A percentile compares a stretch with the other conserved stretches of the same genome.
Evolutionary conservation across 2,888 invertebrate genomes (phyloP).

Genomic region (Rhingia rostrata): DNA sequence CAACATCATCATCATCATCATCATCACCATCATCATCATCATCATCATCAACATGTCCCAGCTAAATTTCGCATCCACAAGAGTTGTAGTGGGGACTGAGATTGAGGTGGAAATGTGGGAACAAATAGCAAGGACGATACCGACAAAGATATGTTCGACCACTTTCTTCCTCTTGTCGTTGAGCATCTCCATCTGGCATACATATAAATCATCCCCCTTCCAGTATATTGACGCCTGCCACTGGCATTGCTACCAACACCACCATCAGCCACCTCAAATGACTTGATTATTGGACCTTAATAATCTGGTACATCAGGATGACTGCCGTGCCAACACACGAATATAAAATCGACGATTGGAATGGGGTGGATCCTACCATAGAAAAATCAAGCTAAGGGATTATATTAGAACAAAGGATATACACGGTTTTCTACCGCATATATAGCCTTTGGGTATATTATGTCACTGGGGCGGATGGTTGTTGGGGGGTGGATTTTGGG

Average conservation of each 20-base stretch:
- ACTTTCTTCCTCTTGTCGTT: constrained; percentile 67
- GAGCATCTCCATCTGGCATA: constrained; percentile 44
- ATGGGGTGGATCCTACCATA: constrained; percentile 1
- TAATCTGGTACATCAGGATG: constrained; percentile 58
- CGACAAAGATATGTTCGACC: constrained; percentile 63
- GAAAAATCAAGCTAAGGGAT: constrained; percentile 28
- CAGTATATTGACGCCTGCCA: not conserved
- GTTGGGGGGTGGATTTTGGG: not conserved
- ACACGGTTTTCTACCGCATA: constrained; percentile 28
- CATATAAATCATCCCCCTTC: not conserved
- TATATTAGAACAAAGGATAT: constrained; percentile 61
- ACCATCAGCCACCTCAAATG: constrained; percentile 21
- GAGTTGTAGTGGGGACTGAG: not conserved
- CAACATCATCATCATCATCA: constrained; percentile 10
- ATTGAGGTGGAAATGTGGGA: constrained; percentile 14
- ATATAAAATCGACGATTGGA: constrained; percentile 6
- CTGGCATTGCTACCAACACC: not conserved
- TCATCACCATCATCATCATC: constrained; percentile 15
- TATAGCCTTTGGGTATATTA: not conserved
- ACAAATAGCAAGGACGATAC: constrained; percentile 44
- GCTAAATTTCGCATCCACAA: constrained; percentile 48
- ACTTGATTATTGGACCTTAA: constrained; percentile 72
- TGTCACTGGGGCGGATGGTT: too few relatives aligned
- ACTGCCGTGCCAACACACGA: constrained; percentile 52
- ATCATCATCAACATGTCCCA: constrained; percentile 38